Base-by-base conservation (phyloP, 2,797 vertebrate genomes). In the Smutsia gigantea region DNA sequence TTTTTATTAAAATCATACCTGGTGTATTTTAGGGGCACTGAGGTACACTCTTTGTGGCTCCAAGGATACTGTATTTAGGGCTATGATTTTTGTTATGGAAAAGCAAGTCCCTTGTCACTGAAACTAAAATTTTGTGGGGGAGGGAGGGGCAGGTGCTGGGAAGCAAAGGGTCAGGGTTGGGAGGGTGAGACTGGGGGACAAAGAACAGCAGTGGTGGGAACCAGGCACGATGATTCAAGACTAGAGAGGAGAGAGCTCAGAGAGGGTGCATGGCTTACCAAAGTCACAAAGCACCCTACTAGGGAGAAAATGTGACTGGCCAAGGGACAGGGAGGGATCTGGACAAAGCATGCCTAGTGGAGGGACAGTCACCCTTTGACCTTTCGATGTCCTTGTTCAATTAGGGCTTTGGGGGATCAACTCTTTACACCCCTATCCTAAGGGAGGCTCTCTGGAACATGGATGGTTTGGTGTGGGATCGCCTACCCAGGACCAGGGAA, bases 1-100 rank as follows among this genome's bases (percentile, higher is more conserved):
- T 98, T 98, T 98, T 98, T 98, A 99, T 99, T 99, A 98, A 99
- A 98, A 98, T 99, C 98, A 98, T 98, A 92, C 97, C 96, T 98
- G 93, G 97, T 98, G 97, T 96, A 97, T 97, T 97, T 98, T 0
- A 49, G 96, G 98, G 98, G 97, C 98, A 98, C 95, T 85, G 96
- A 78, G 21, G 93, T 1, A 17, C 94, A 94, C 96, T 97, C 97
- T 0, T 87, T 97, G 96, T 71, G 95, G 96, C 96, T 97, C 94
- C 97, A 97, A 97, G 89, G 97, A 87, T 95, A 68, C 95, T 69
- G 93, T 94, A 89, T n/a, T 3, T 78, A 87, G 85, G 90, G 83
- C 90, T 96, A 82, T 95, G 87, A 92, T 92, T 97, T 49, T 93
- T 0, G 1, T 95, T 71, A 72, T 88, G 86, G 97, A 94, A 77